These are phyloP conservation scores for Notolabrus celidotus DNA, from an alignment of 2,797 vertebrate genomes.

Conservation along the genomic window DNA sequence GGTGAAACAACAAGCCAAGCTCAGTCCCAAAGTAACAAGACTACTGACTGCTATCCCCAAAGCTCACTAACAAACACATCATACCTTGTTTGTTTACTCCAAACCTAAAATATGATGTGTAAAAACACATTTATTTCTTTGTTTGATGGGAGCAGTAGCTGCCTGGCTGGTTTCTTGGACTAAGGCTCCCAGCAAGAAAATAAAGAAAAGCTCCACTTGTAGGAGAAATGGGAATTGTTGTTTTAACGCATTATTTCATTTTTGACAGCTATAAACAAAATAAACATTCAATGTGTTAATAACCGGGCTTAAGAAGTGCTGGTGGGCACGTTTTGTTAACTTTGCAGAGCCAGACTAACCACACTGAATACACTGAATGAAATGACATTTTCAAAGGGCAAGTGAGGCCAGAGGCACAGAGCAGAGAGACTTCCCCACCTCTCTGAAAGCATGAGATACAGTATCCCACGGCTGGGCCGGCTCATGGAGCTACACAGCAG, in stretches of 20 bases:
- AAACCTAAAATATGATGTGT: neutral
- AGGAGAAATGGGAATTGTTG: neutral
- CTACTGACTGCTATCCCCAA: neutral
- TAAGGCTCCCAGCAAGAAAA: neutral
- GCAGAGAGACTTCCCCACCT: constrained; percentile 6
- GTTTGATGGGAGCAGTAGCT: neutral
- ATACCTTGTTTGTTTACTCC: neutral
- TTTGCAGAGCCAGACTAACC: neutral
- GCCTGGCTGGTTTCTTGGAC: constrained; percentile 4
- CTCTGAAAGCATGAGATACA: constrained; percentile 44
- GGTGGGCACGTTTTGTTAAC: neutral
- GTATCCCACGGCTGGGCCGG: constrained; percentile 11
- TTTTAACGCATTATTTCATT: neutral
- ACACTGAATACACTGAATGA: constrained; percentile 22
- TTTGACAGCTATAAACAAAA: constrained; percentile 7
- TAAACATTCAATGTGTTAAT: neutral
- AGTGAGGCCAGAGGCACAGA: constrained; percentile 26
- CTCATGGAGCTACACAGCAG: constrained; percentile 12
- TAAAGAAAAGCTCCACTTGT: too few relatives aligned
- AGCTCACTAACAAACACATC: constrained; percentile 3
- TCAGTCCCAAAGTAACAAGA: neutral
- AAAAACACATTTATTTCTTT: constrained; percentile 1
- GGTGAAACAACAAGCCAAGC: neutral
- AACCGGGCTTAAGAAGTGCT: neutral
- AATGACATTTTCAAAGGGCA: constrained; percentile 67